Percentiles rank a stretch among this genome's conserved stretches.
Evolutionary conservation across 2,113 vertebrate species (phyloP).

Genomic region (Guaruba guarouba): DNA sequence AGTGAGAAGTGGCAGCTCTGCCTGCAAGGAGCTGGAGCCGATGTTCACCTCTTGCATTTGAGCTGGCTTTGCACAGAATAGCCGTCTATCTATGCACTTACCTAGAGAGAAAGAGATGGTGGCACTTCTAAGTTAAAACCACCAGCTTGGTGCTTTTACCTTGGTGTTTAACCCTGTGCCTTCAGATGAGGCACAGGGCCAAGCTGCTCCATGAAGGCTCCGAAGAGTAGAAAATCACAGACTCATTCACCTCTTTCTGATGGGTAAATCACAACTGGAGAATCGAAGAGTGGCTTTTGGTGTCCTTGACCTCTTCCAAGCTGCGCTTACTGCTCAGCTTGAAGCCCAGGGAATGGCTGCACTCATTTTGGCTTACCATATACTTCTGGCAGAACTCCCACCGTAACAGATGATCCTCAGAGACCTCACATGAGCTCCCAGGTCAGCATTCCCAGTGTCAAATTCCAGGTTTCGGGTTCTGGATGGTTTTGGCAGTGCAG

Average conservation of each 20-base stretch:
- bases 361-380: fast-evolving
- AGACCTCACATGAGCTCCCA: not conserved
- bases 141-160: too few species aligned
- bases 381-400: not conserved
- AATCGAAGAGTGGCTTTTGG: too few species aligned
- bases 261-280: fast-evolving
- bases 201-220: not conserved
- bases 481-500: not conserved
- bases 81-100: fast-evolving
- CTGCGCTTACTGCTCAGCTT: not conserved
- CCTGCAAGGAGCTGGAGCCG: not conserved
- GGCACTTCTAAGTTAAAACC: not conserved
- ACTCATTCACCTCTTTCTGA: not conserved
- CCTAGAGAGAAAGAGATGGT: not conserved
- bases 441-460: not conserved
- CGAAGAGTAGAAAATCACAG: too few species aligned
- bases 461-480: not conserved
- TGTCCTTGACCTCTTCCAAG: not conserved
- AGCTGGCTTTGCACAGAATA: not conserved
- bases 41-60: fast-evolving
- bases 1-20: not conserved
- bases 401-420: too few species aligned
- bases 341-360: not conserved
- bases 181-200: not conserved
- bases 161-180: too few species aligned